Conservation (phyloP, 2,113 vertebrate genomes). For the cattle (Bos taurus) region DNA sequence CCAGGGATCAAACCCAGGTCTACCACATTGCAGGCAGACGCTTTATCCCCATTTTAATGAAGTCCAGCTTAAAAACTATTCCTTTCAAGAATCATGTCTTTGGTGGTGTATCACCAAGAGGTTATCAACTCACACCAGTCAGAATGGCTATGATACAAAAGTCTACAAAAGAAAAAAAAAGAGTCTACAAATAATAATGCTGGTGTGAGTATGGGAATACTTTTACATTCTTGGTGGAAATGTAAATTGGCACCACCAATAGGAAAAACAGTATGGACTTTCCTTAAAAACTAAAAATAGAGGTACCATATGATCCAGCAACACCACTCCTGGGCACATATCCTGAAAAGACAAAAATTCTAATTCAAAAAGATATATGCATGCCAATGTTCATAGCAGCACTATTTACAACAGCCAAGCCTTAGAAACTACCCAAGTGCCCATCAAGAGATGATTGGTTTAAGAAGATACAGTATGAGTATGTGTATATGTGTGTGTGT, state of each 20-base stretch:
- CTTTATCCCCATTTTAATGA: not conserved
- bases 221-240: not conserved
- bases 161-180: not conserved
- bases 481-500: not conserved
- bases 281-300: not conserved
- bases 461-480: not conserved
- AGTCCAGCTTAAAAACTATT: not conserved
- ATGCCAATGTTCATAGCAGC: not conserved
- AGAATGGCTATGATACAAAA: not conserved
- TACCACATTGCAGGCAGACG: too few relatives aligned
- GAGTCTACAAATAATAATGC: not conserved
- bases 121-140: not conserved
- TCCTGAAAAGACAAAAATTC: not conserved
- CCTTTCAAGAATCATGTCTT: not conserved
- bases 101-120: not conserved
- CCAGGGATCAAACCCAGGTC: too few relatives aligned
- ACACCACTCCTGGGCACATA: not conserved
- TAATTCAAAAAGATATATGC: not conserved
- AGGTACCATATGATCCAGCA: not conserved
- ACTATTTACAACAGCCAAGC: not conserved
- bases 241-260: not conserved
- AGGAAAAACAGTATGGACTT: not conserved
- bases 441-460: not conserved
- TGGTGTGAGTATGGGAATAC: not conserved
- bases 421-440: not conserved